Evolutionary conservation across 2,888 invertebrate genomes (phyloP).

Genomic region (Archaeoteleia sp.): DNA sequence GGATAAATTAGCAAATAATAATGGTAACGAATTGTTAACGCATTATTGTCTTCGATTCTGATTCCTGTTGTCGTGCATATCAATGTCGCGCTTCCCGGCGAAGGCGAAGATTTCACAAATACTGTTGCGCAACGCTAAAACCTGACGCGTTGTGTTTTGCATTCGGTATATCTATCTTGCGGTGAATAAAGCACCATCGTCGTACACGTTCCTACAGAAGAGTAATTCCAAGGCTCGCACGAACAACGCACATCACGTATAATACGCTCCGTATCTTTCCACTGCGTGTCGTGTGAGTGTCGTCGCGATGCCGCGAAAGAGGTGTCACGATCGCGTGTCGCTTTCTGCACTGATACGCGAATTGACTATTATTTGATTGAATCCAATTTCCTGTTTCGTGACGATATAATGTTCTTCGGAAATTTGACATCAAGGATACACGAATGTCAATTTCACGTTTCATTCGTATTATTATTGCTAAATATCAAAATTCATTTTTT

Average conservation of each 20-base stretch:
- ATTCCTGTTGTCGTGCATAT: conserved; percentile 42
- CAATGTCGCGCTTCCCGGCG: conserved; percentile 46
- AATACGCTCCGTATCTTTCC: conserved; percentile 19
- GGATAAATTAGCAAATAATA: conserved; percentile 41
- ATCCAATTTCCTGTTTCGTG: no score
- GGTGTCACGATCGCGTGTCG: conserved; percentile 3
- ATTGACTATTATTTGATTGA: no score
- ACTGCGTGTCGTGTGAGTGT: conserved; percentile 19
- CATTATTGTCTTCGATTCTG: conserved; percentile 22
- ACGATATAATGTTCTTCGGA: no score
- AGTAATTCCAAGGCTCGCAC: conserved; percentile 36
- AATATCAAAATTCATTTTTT: conserved; percentile 8
- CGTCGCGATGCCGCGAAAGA: background rate
- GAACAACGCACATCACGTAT: conserved; percentile 29
- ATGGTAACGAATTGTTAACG: conserved; percentile 30
- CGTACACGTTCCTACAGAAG: conserved; percentile 20
- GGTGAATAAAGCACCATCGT: conserved; percentile 41
- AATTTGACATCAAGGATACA: no score
- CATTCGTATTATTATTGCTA: no score
- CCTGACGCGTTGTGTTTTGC: conserved; percentile 36
- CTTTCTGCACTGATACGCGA: background rate
- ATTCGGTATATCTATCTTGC: conserved; percentile 33
- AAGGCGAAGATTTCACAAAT: conserved; percentile 44
- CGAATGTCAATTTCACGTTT: no score
- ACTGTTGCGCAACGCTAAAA: conserved; percentile 44